Evolutionary conservation across 1,140 invertebrate species (phyloP).

Genomic region (Magallana angulata): DNA sequence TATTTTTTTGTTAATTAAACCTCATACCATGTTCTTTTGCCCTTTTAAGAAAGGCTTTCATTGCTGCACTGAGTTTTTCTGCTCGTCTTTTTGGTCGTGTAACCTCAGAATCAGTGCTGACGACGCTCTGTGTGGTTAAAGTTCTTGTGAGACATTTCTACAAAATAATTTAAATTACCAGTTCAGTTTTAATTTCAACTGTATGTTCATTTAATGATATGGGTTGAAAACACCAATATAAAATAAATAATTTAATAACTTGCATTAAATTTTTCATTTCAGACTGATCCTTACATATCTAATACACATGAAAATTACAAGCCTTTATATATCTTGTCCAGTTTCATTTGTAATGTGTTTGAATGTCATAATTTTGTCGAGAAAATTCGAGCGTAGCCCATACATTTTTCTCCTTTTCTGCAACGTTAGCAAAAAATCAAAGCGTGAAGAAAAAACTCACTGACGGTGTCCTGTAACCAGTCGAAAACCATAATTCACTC

Average conservation of each 20-base stretch:
- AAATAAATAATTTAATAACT: no score
- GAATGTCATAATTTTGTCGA: not conserved
- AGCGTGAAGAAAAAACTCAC: not conserved
- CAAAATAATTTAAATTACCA: no score
- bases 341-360: no score
- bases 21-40: not conserved
- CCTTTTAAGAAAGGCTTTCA: constrained; percentile 8
- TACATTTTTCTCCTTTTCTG: not conserved
- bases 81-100: not conserved
- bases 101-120: not conserved
- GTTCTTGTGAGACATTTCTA: constrained; percentile 3
- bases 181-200: no score
- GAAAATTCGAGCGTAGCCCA: constrained; percentile 1
- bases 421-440: not conserved
- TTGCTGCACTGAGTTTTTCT: not conserved
- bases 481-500: not conserved
- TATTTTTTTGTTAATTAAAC: no score
- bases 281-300: no score
- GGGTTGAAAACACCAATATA: no score
- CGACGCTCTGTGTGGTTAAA: not conserved
- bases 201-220: no score
- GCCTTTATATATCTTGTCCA: no score
- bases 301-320: no score
- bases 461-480: not conserved
- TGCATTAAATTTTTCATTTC: no score